Evolutionary conservation across 1,140 invertebrate species (phyloP), one percentile per base, ranked within the genome.

Genomic region (Akabosia matsudoensis): DNA sequence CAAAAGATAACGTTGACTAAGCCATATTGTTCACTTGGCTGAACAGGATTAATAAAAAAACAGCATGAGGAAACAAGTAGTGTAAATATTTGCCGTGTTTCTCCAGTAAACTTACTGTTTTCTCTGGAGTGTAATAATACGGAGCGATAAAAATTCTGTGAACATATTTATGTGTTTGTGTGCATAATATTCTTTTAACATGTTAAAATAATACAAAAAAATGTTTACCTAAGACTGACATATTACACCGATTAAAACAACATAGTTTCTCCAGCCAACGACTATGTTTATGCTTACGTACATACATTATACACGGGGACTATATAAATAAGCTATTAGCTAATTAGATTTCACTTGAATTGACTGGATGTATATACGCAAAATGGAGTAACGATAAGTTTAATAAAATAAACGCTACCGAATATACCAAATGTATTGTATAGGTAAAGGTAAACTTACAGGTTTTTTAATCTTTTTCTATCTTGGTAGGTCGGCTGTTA

Each of bases 301-400:
- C 14, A 61, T 61, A 22, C n/a, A 61, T 61, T 7, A 16, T 61
- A 24, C 4, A n/a, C 7, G n/a, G 3, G 13, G 7, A 14, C 4
- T 61, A 61, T 61, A 24, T 61, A 61, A 10, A n/a, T 61, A 61
- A 16, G 54, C 54, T 61, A 61, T 61, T 61, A 61, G 54, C 54
- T 61, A 61, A n/a, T 61, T n/a, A 61, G 24, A n/a, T 61, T 61
- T 61, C 54, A 22, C n/a, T 45, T 45, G 7, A n/a, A 45, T 45
- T 61, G 54, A 61, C 24, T 61, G 4, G 10, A 51, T n/a, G n/a
- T n/a, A n/a, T 51, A n/a, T 51, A 51, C 45, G 45, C 24, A 10
- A 45, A 45, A 45, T 45, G 37, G 18, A 45, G 37, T 45, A 45
- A 45, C 7, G 18, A 45, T 45, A 45, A 7, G 54, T 61, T 16